Evolutionary conservation across 2,888 invertebrate species (phyloP).

Genomic region (Lumbricus terrestris): DNA sequence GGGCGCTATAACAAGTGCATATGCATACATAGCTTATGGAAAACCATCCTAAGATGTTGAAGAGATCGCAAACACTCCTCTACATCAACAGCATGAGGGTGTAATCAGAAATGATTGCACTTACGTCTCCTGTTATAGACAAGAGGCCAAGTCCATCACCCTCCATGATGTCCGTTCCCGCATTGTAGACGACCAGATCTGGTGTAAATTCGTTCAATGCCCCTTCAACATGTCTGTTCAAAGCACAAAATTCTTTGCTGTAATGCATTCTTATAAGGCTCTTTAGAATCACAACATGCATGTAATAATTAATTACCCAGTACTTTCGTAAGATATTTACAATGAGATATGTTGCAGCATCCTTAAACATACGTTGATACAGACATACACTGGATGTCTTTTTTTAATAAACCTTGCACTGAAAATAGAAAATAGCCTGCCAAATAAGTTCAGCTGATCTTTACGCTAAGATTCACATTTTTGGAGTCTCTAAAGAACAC

Average conservation of each 20-base stretch:
- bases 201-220: conserved; percentile 66
- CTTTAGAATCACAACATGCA: background rate
- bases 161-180: conserved; percentile 82
- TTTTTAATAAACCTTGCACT: background rate
- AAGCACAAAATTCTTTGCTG: background rate
- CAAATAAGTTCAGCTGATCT: background rate
- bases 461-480: no score
- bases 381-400: no score
- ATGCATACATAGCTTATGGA: no score
- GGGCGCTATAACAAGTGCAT: no score
- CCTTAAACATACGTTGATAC: no score
- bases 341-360: no score
- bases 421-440: background rate
- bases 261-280: no score
- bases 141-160: conserved; percentile 77
- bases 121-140: conserved; percentile 63
- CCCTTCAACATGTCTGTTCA: conserved; percentile 71
- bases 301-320: background rate
- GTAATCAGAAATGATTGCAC: background rate
- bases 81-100: background rate
- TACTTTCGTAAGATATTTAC: no score
- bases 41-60: no score
- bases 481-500: no score
- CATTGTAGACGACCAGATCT: conserved; percentile 82
- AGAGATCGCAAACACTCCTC: background rate